phyloP scores from a whole-genome alignment of 2,888 invertebrate genomes.

The Nomada fabriciana region DNA sequence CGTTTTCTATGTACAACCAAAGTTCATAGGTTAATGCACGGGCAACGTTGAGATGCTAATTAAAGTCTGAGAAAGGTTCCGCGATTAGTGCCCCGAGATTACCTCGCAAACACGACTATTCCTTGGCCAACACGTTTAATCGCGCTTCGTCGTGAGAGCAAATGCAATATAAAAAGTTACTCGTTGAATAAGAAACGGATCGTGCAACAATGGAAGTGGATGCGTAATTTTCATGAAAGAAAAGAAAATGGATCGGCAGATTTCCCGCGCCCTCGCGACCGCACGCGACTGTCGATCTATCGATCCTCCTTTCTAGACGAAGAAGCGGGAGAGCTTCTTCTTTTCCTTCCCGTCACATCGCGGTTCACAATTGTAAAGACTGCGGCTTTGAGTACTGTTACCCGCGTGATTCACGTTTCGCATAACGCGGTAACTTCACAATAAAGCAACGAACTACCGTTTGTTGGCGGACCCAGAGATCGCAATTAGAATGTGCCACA shows the following conservation, averaged over 20 bases:
- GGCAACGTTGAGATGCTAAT: constrained; percentile 42
- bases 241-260: constrained; percentile 24
- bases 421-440: constrained; percentile 35
- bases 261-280: constrained; percentile 2
- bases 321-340: not conserved
- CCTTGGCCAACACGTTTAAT: constrained; percentile 14
- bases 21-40: constrained; percentile 27
- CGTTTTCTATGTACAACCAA: not conserved
- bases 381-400: constrained; percentile 59
- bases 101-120: constrained; percentile 35
- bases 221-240: not conserved
- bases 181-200: not conserved
- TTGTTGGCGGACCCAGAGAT: constrained; percentile 17
- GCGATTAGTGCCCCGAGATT: constrained; percentile 34
- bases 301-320: constrained; percentile 26
- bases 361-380: constrained; percentile 25
- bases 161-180: not conserved
- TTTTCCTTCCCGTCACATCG: not conserved
- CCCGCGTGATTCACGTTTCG: constrained; percentile 48
- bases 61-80: constrained; percentile 51
- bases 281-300: constrained; percentile 3
- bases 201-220: not conserved
- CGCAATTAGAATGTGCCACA: constrained; percentile 37
- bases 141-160: constrained; percentile 13
- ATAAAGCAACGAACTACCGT: constrained; percentile 46